Percentiles rank a stretch among this genome's conserved stretches.
These are phyloP conservation scores for Caerostris extrusa DNA, from an alignment of 1,140 invertebrate genomes.

Conservation along the genomic window DNA sequence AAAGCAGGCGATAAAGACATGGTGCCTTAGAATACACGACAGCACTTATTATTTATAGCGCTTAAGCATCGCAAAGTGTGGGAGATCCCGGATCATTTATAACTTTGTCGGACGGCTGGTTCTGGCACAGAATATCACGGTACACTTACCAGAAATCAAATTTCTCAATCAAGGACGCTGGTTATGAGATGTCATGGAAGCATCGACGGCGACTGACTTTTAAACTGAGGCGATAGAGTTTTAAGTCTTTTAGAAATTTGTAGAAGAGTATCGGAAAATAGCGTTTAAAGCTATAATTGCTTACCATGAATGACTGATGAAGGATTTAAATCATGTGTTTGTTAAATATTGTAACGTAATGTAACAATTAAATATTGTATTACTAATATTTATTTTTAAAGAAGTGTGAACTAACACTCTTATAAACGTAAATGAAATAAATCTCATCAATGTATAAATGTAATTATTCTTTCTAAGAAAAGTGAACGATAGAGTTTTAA, in stretches of 20 bases:
- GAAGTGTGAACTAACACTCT: background rate
- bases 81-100: conserved; percentile 16
- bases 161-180: conserved; percentile 30
- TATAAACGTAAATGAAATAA: too few relatives aligned
- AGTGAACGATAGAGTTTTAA: background rate
- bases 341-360: too few relatives aligned
- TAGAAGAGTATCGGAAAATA: background rate
- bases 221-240: conserved; percentile 9
- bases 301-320: too few relatives aligned
- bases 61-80: background rate
- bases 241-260: background rate
- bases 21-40: background rate
- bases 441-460: too few relatives aligned
- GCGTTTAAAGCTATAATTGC: too few relatives aligned
- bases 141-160: conserved; percentile 42
- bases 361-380: background rate
- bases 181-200: background rate
- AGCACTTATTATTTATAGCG: conserved; percentile 11
- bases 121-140: conserved; percentile 3
- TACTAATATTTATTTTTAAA: too few relatives aligned
- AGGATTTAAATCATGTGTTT: too few relatives aligned
- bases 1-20: background rate
- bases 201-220: background rate
- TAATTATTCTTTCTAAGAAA: too few relatives aligned
- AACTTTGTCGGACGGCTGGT: conserved; percentile 2